A percentile compares a stretch with the other conserved stretches of the same genome.
Conservation (phyloP, 1,140 invertebrate genomes). For the Brachionus calyciflorus region DNA sequence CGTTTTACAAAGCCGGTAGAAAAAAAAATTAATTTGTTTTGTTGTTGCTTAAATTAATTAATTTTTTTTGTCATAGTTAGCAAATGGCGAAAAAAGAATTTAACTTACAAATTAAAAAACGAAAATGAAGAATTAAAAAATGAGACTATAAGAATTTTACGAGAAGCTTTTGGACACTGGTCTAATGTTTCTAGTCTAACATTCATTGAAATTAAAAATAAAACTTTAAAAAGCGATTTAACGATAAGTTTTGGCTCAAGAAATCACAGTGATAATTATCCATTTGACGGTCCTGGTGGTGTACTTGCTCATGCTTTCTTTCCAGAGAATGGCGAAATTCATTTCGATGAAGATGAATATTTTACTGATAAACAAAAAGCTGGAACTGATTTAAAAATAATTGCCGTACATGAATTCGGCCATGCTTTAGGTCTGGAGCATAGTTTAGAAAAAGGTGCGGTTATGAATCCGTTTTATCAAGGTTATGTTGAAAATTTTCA, state of each 20-base stretch:
- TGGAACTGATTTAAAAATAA: slow-evolving; percentile 47
- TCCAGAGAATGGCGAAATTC: slow-evolving; percentile 53
- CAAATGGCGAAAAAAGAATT: slow-evolving; percentile 33
- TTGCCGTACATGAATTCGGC: slow-evolving; percentile 62
- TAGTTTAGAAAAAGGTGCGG: slow-evolving; percentile 55
- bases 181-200: not conserved
- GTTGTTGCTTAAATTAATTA: too few species aligned
- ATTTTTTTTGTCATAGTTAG: not conserved
- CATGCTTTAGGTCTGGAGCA: slow-evolving; percentile 62
- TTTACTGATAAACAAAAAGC: slow-evolving; percentile 48
- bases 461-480: slow-evolving; percentile 62
- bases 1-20: slow-evolving; percentile 1
- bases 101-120: slow-evolving; percentile 21
- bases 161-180: slow-evolving; percentile 15
- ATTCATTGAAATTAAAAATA: not conserved
- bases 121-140: slow-evolving; percentile 14
- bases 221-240: slow-evolving; percentile 33
- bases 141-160: not conserved
- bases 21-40: too few species aligned
- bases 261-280: slow-evolving; percentile 44
- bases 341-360: slow-evolving; percentile 58
- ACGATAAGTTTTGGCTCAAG: slow-evolving; percentile 1
- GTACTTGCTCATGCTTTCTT: slow-evolving; percentile 60
- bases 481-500: slow-evolving; percentile 49
- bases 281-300: slow-evolving; percentile 53